Evolutionary conservation across 2,113 vertebrate species (phyloP).

Genomic region (Solenodon paradoxus): DNA sequence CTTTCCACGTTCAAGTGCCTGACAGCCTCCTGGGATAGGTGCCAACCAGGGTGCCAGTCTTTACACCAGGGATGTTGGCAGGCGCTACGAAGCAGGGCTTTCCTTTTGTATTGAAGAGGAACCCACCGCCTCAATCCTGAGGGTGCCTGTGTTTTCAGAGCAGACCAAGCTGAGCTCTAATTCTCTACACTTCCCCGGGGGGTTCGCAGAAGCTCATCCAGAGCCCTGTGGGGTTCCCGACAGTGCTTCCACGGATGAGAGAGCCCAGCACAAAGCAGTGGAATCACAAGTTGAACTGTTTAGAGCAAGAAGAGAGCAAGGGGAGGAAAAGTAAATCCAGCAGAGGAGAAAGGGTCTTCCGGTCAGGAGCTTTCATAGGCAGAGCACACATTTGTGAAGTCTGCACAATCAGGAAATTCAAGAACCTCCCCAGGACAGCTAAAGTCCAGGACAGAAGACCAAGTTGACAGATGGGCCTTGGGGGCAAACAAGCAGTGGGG

Average conservation of each 20-base stretch:
- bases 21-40: neutral
- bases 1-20: neutral
- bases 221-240: neutral
- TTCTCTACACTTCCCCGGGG: neutral
- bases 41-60: neutral
- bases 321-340: neutral
- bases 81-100: neutral
- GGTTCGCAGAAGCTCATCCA: neutral
- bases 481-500: neutral
- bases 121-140: neutral
- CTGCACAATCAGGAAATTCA: slow-evolving; percentile 59
- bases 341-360: neutral
- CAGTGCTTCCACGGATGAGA: neutral
- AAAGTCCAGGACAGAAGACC: slow-evolving; percentile 62
- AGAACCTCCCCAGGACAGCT: neutral
- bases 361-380: neutral
- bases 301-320: neutral
- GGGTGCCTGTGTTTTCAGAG: neutral
- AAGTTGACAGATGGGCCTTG: slow-evolving; percentile 56
- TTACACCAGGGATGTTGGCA: neutral
- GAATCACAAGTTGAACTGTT: neutral
- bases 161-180: neutral
- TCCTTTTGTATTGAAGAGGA: neutral
- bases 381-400: slow-evolving; percentile 45
- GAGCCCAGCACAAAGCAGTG: neutral